Percentiles rank a stretch among this genome's conserved stretches.
These are phyloP conservation scores for Stichodactyla helianthus DNA, from an alignment of 64 coral and sea anemone species.

Conservation along the genomic window DNA sequence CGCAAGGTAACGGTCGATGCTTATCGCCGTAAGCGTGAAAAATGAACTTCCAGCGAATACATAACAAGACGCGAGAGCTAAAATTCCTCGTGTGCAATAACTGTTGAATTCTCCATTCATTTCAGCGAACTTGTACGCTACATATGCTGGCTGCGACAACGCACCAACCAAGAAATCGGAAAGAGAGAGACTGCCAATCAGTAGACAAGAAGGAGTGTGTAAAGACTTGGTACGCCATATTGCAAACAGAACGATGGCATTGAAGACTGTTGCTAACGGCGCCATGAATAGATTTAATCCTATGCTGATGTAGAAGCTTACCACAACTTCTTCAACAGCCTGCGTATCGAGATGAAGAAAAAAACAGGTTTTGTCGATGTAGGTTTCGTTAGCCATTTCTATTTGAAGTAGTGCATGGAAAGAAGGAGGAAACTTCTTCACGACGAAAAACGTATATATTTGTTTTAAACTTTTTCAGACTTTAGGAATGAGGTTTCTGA, in stretches of 20 bases:
- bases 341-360: slow-evolving; percentile 7
- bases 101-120: slow-evolving; percentile 1
- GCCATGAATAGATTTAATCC: neutral
- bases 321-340: neutral
- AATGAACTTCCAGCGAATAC: slow-evolving; percentile 14
- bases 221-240: slow-evolving; percentile 13
- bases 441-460: too few relatives aligned
- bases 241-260: slow-evolving; percentile 4
- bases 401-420: neutral
- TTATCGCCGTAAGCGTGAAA: slow-evolving; percentile 17
- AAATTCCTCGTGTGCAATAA: neutral
- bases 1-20: slow-evolving; percentile 42
- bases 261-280: neutral
- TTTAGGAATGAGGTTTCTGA: too few relatives aligned
- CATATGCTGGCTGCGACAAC: neutral
- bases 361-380: slow-evolving; percentile 9
- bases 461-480: too few relatives aligned
- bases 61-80: neutral
- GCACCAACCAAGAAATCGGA: neutral
- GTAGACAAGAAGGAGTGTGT: neutral
- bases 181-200: neutral
- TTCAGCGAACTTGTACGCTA: slow-evolving; percentile 5
- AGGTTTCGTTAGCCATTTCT: neutral
- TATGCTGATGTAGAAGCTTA: neutral
- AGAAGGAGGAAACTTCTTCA: too few relatives aligned